These are phyloP conservation scores for Stomatorhinus ivindoensis DNA, from an alignment of 2,113 vertebrate genomes.

Conservation along the genomic window DNA sequence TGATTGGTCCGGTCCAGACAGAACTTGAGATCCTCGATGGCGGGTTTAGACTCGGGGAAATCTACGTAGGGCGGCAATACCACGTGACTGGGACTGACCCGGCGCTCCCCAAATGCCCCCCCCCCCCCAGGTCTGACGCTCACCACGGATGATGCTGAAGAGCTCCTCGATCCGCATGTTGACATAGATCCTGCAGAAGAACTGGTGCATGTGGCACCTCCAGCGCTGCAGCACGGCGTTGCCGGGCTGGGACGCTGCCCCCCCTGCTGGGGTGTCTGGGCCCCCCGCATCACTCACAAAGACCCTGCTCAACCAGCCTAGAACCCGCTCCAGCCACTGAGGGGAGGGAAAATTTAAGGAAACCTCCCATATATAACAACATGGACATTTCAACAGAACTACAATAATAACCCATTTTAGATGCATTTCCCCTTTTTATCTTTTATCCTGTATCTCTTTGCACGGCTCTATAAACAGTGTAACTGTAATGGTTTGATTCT, in stretches of 20 bases:
- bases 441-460: neutral
- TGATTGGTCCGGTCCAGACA: conserved; percentile 91
- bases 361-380: neutral
- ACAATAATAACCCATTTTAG: neutral
- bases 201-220: conserved; percentile 88
- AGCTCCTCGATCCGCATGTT: conserved; percentile 94
- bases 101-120: neutral
- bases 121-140: neutral
- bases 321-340: conserved; percentile 90
- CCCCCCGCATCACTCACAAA: conserved; percentile 57
- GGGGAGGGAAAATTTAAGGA: neutral
- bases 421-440: neutral
- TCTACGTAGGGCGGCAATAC: conserved; percentile 53
- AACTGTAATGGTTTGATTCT: neutral
- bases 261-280: conserved; percentile 28
- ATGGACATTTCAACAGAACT: neutral
- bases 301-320: conserved; percentile 87
- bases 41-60: conserved; percentile 92
- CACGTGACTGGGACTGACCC: neutral
- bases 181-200: conserved; percentile 91
- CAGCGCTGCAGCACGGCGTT: conserved; percentile 72
- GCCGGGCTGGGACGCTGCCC: conserved; percentile 32
- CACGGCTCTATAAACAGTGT: neutral
- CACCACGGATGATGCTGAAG: conserved; percentile 94
- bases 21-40: conserved; percentile 89